phyloP scores from a whole-genome alignment of 2,888 invertebrate genomes.

The Lithophane semibrunnea region DNA sequence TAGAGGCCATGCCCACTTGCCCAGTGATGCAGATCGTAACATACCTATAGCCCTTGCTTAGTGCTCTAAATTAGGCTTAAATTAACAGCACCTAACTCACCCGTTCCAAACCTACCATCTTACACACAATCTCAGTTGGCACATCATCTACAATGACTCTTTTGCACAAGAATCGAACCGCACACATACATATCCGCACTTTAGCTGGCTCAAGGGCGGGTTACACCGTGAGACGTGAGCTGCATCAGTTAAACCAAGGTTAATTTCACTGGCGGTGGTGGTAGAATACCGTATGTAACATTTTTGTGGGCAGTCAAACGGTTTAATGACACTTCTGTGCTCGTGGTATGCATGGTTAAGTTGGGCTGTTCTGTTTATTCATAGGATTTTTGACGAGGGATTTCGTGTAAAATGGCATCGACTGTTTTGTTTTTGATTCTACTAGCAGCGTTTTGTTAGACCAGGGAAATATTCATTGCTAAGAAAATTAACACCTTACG shows the following conservation, averaged over 20 bases:
- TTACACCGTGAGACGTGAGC: constrained; percentile 63
- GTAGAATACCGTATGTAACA: constrained; percentile 54
- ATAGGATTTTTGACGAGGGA: not conserved
- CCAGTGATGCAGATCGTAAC: not conserved
- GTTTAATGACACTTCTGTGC: constrained; percentile 61
- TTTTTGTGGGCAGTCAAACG: constrained; percentile 45
- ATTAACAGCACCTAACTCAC: not conserved
- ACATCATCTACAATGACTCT: constrained; percentile 50
- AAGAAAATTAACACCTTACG: too few species aligned
- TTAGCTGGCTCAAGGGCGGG: constrained; percentile 67
- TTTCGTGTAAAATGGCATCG: not conserved
- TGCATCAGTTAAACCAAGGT: constrained; percentile 65
- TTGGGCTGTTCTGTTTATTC: constrained; percentile 26
- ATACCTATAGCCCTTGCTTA: not conserved
- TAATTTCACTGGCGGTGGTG: constrained; percentile 67
- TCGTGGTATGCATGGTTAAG: constrained; percentile 44
- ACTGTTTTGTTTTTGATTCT: not conserved
- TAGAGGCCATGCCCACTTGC: not conserved
- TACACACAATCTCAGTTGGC: constrained; percentile 54
- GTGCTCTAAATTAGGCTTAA: not conserved
- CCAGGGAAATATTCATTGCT: too few species aligned
- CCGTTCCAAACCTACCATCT: constrained; percentile 29
- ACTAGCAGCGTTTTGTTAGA: not conserved
- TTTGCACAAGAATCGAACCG: constrained; percentile 64
- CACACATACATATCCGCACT: constrained; percentile 63